Evolutionary conservation across 2,888 invertebrate genomes (phyloP).

Genomic region (Strigamia transsilvanica): DNA sequence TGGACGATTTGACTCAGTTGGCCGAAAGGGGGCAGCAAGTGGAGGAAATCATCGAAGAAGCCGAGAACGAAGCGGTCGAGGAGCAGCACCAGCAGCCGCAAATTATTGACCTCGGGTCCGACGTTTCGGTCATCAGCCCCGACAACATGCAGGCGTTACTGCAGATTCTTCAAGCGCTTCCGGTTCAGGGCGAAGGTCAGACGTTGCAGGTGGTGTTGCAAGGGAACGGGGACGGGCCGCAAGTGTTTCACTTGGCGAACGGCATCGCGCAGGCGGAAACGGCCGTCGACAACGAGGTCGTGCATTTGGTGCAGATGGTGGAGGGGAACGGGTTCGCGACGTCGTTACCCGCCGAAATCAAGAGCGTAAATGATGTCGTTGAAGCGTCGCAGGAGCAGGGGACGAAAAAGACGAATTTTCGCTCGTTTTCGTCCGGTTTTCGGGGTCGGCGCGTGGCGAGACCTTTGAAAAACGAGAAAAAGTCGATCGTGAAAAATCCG

Average conservation of each 20-base stretch:
- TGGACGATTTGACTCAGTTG: not conserved
- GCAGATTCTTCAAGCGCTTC: conserved; percentile 55
- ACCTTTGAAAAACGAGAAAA: not conserved
- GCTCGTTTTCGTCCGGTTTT: not conserved
- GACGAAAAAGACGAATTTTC: not conserved
- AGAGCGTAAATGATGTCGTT: conserved; percentile 53
- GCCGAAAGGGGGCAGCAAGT: not conserved
- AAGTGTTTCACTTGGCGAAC: conserved; percentile 46
- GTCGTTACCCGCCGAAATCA: not conserved
- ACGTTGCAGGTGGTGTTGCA: conserved; percentile 56
- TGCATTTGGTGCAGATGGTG: conserved; percentile 46
- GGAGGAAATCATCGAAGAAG: not conserved
- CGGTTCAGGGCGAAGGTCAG: conserved; percentile 53
- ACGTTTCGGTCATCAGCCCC: conserved; percentile 51
- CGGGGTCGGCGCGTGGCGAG: not conserved
- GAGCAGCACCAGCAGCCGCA: not conserved
- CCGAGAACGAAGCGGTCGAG: not conserved
- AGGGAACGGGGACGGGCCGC: conserved; percentile 6
- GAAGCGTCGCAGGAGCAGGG: conserved; percentile 50
- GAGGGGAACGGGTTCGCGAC: not conserved
- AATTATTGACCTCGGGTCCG: conserved; percentile 53
- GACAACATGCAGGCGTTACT: conserved; percentile 56
- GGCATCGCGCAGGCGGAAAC: not conserved
- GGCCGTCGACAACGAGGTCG: conserved; percentile 27
- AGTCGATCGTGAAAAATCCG: not conserved